Evolutionary conservation across 1,140 invertebrate species (phyloP), one percentile per base, ranked within the genome.

Genomic region (Trichonephila clavipes): DNA sequence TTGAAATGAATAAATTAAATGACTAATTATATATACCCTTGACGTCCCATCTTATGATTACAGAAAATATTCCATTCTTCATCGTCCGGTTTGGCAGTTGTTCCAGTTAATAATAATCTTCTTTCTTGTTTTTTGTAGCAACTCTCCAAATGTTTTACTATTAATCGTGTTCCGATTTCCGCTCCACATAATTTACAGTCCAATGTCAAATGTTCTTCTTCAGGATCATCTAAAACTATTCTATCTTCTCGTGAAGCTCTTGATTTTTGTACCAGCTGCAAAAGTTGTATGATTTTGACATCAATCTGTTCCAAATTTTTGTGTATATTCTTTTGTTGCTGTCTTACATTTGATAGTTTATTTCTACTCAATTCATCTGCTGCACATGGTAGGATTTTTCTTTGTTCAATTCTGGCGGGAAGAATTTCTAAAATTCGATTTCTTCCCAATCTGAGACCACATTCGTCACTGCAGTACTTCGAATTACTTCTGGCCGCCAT

Each of bases 401-500:
- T 99, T 95, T 99, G 98, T 95, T 99, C 98, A 93, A 99, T 97
- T 24, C 98, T 96, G 95, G 98, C 97, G 0, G 99, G 99, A 24
- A 99, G 95, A 14, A 98, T 97, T 96, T 98, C 95, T 93, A 95
- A 95, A 2, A 96, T 96, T 59, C 96, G 95, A 94, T 94, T 97
- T 3, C 97, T 98, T 1, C 99, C 99, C 3, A 99, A 96, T 95
- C 97, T 97, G 94, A 99, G 97, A 0, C 99, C 99, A 96, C 99
- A 99, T 91, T 98, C 97, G 94, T 99, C 97, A 16, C 98, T 98
- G 95, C 99, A 99, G 95, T 99, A 99, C 96, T 99, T 99, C 85
- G 98, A 99, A n/a, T 97, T 97, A 58, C 96, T 96, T 12, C 97
- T 96, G 0, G 98, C 98, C 90, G 97, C 97, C 90, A 97, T 97